Percentiles rank a stretch among this genome's conserved stretches.
Evolutionary conservation across 2,113 vertebrate genomes (phyloP).

Genomic region (Elephantulus edwardii): DNA sequence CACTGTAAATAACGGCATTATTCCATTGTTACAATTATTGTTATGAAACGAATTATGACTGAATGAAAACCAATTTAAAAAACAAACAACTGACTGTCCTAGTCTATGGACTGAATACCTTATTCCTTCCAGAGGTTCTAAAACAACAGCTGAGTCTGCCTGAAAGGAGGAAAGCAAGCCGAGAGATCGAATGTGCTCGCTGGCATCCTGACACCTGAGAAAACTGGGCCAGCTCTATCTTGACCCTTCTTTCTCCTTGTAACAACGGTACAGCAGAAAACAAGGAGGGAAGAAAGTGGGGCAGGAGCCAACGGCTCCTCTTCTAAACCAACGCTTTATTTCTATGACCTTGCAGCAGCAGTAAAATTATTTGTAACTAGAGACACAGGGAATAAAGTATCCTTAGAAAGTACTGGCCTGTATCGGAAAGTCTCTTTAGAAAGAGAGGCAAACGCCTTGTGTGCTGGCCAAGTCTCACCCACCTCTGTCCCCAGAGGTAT

Average conservation of each 20-base stretch:
- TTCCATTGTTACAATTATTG: no score
- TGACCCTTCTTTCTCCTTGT: slow-evolving; percentile 3
- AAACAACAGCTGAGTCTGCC: background rate
- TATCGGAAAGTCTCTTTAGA: background rate
- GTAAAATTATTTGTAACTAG: slow-evolving; percentile 2
- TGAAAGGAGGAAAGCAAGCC: background rate
- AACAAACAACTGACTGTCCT: background rate
- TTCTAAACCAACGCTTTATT: slow-evolving; percentile 22
- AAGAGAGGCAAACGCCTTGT: background rate
- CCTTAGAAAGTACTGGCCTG: background rate
- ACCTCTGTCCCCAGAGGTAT: slow-evolving; percentile 63
- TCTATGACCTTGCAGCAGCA: background rate
- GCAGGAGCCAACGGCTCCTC: background rate
- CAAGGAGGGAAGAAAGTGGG: background rate
- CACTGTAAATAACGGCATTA: no score
- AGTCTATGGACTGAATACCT: background rate
- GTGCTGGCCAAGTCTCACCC: slow-evolving; percentile 66
- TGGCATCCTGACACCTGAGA: background rate
- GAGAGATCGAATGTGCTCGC: background rate
- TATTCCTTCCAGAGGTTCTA: background rate
- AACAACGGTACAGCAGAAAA: background rate
- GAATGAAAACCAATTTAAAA: no score
- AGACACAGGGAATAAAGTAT: background rate
- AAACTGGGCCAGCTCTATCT: slow-evolving; percentile 28
- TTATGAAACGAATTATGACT: no score